Base-by-base conservation (phyloP, 2,797 vertebrate species). In the Bucorvus abyssinicus region DNA sequence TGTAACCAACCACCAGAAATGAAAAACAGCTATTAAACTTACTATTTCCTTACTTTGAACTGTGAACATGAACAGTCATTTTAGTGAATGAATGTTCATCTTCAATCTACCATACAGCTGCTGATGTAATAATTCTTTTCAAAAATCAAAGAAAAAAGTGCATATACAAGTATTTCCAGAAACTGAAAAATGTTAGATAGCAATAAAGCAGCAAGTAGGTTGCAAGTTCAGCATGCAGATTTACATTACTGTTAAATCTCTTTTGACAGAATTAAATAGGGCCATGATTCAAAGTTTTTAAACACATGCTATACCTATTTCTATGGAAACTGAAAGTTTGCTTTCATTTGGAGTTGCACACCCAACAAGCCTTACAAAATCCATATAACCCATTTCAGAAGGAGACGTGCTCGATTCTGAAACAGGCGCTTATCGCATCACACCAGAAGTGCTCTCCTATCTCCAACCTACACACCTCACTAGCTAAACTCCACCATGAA, bases 241-340 rank as follows among this genome's bases (percentile, higher is more conserved):
- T 73, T 69, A 76, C 52, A 84, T 7, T 84, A 32, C 26, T 69
- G 27, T 27, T 55, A 73, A 63, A 91, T 70, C 27, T 83, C 63
- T 84, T 89, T 76, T 80, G 53, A 77, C 34, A 87, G 18, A 49
- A 89, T 29, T 71, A 91, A 90, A 91, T 10, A 88, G 27, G 36
- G 29, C 32, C 34, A 53, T 19, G 38, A 83, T 59, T 87, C 78
- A 85, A 89, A 92, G 50, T 65, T 92, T 89, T 90, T 89, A 67
- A 90, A 74, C 24, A 83, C 27, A 63, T 36, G 21, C 53, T 78
- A 38, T 44, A 61, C 45, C 71, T 85, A 93, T 75, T 91, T 95
- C 91, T 87, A 59, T 65, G 87, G 92, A 89, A 94, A 91, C 84
- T 47, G 75, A 42, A 85, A 80, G 57, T 91, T 94, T 77, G 47